phyloP scores from a whole-genome alignment of 2,797 vertebrate species.

The Lacerta agilis region DNA sequence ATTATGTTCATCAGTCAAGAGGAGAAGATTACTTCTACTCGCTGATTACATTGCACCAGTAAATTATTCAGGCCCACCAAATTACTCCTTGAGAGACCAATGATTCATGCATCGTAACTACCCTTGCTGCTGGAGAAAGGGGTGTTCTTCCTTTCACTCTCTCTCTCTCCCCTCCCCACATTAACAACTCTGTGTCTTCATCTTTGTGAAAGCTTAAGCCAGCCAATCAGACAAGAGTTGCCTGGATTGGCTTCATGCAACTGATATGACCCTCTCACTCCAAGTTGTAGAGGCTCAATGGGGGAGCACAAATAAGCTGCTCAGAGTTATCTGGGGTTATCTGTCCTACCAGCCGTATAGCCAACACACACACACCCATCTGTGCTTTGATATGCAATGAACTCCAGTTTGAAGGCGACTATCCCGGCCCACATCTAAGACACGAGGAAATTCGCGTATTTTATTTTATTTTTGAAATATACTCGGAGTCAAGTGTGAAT shows the following conservation, averaged over 20 bases:
- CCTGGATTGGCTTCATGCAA: not conserved
- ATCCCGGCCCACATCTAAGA: not conserved
- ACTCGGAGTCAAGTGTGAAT: no score
- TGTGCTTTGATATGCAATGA: not conserved
- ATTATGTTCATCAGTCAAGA: slow-evolving; percentile 41
- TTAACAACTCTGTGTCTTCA: not conserved
- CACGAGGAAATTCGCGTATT: no score
- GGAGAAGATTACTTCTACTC: slow-evolving; percentile 7
- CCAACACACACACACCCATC: not conserved
- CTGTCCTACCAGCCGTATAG: not conserved
- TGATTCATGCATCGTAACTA: slow-evolving; percentile 19
- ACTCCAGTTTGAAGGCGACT: not conserved
- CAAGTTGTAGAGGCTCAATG: not conserved
- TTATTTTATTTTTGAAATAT: no score
- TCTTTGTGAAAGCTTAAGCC: slow-evolving; percentile 8
- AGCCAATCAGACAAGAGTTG: not conserved
- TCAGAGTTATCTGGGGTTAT: not conserved
- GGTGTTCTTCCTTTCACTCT: not conserved
- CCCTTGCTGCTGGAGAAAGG: not conserved
- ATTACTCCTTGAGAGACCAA: not conserved
- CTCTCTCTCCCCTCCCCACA: no score
- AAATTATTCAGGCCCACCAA: slow-evolving; percentile 35
- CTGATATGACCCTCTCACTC: not conserved
- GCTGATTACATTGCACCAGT: slow-evolving; percentile 22
- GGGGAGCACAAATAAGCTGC: not conserved